Evolutionary conservation across 2,888 invertebrate species (phyloP), one percentile per base, ranked within the genome.

Genomic region (Protonemura montana): DNA sequence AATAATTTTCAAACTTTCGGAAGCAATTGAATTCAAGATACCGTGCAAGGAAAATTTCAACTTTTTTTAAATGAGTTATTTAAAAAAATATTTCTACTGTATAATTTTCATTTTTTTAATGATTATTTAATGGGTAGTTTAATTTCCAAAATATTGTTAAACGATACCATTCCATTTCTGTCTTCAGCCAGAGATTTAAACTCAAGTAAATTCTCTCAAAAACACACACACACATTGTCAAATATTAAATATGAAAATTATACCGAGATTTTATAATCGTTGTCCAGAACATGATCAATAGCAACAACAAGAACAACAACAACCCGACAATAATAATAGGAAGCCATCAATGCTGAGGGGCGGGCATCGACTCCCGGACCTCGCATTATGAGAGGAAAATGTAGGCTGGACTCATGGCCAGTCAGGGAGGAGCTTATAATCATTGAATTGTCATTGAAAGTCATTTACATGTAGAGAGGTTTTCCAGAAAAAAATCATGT

Each of bases 331-430:
- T 59, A 59, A 59, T 59, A 59, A 59, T 26, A 78, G 82, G 30
- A 26, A 41, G 82, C 82, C 82, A 82, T 82, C 35, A 41, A 82
- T 82, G 42, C 82, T 3, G 80, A 41, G 82, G 82, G 82, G 82
- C 82, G 82, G 82, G 42, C 5, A 42, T 82, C 82, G 82, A 82
- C 25, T 13, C 82, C 26, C n/a, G 82, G 82, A 41, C 82, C 35
- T 3, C 25, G 41, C n/a, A 35, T 25, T 13, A 21, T 7, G 35
- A 35, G 35, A 35, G 41, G 41, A 35, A 35, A 35, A 82, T 82
- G 82, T 35, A 82, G 82, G 82, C 82, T 41, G 82, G 82, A 41
- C 82, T 82, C n/a, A 27, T 6, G 13, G 5, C 21, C 10, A 82
- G 13, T 2, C 30, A 6, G 82, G 82, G 82, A 30, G 82, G 82